Evolutionary conservation across 2,797 vertebrate genomes (phyloP).

Genomic region (Gymnoscopelus microlampas): DNA sequence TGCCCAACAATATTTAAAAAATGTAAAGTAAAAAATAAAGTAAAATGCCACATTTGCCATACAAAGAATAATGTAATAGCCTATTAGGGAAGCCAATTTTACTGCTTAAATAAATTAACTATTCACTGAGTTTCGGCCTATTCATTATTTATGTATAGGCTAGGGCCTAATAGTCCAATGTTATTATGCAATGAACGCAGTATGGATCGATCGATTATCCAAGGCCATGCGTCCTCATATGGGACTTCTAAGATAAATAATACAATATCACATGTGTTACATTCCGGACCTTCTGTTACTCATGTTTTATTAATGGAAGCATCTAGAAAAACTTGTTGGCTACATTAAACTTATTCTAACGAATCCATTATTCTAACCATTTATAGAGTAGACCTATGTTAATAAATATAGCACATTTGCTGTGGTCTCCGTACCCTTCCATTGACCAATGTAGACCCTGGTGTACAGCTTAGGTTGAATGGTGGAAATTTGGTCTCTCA

Average conservation of each 20-base stretch:
- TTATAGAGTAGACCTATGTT: no score
- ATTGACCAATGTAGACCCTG: no score
- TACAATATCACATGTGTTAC: no score
- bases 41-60: background rate
- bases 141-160: constrained; percentile 60
- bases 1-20: background rate
- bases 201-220: constrained; percentile 25
- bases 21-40: background rate
- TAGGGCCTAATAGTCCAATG: constrained; percentile 32
- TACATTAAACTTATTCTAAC: no score
- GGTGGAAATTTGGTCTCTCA: no score
- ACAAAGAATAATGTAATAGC: background rate
- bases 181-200: constrained; percentile 56
- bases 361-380: no score
- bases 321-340: no score
- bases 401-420: no score
- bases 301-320: no score
- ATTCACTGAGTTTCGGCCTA: constrained; percentile 14
- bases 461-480: no score
- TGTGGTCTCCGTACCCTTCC: no score
- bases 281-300: no score
- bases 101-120: constrained; percentile 33
- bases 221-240: background rate
- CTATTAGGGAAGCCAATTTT: background rate
- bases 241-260: background rate